These are phyloP conservation scores for Eupeodes luniger DNA, from an alignment of 2,888 invertebrate species.

Conservation along the genomic window DNA sequence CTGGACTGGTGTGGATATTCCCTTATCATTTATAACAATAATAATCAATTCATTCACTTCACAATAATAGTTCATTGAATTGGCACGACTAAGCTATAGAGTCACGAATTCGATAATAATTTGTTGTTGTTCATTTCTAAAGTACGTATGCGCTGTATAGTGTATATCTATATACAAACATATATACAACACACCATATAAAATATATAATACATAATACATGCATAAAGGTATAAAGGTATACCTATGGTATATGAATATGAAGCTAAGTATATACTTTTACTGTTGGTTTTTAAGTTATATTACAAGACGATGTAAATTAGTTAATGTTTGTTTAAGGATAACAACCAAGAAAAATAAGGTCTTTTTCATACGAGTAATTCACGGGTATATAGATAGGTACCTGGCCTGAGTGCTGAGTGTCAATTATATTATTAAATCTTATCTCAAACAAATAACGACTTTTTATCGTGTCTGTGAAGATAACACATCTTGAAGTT, in stretches of 20 bases:
- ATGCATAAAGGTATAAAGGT: not conserved
- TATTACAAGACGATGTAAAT: conserved; percentile 57
- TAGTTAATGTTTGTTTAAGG: conserved; percentile 58
- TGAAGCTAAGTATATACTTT: not conserved
- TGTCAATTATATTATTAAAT: conserved; percentile 68
- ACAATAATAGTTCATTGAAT: conserved; percentile 70
- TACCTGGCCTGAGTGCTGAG: conserved; percentile 49
- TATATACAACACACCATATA: too few species aligned
- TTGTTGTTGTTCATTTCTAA: conserved; percentile 20
- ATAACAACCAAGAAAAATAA: conserved; percentile 63
- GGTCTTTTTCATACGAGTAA: conserved; percentile 32
- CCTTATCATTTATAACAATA: conserved; percentile 10
- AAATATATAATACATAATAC: conserved; percentile 28
- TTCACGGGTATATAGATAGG: conserved; percentile 5
- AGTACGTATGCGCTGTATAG: not conserved
- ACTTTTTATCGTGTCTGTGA: conserved; percentile 58
- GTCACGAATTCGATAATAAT: conserved; percentile 63
- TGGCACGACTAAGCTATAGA: conserved; percentile 64
- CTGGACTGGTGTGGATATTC: conserved; percentile 13
- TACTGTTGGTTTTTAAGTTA: not conserved
- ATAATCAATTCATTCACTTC: conserved; percentile 23
- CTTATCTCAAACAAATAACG: conserved; percentile 68
- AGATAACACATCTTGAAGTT: conserved; percentile 70
- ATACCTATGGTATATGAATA: not conserved
- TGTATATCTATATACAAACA: too few species aligned